Percentiles rank a stretch among this genome's conserved stretches.
Conservation (phyloP, 2,888 invertebrate species). For the Rotaria magnacalcarata region DNA sequence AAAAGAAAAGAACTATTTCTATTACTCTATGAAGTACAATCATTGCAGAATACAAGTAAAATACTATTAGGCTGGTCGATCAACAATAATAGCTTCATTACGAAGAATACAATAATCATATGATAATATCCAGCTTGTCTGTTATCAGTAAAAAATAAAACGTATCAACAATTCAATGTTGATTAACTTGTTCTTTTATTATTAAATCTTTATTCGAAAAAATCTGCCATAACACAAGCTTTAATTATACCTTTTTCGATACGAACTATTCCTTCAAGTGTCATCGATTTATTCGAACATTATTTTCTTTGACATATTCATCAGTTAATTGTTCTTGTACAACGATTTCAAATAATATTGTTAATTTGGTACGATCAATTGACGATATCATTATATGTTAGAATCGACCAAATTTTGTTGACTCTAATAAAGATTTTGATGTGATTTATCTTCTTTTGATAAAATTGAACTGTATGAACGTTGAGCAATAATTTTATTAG, state of each 20-base stretch:
- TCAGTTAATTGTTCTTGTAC: neutral
- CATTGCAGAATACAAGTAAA: no score
- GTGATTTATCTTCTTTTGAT: neutral
- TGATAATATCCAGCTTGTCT: slow-evolving; percentile 67
- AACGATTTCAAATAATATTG: neutral
- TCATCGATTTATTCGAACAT: slow-evolving; percentile 69
- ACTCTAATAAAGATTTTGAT: neutral
- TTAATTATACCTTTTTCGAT: slow-evolving; percentile 76
- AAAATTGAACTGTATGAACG: neutral
- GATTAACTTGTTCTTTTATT: slow-evolving; percentile 71
- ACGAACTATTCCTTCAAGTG: slow-evolving; percentile 81
- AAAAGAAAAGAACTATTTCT: no score
- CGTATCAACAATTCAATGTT: slow-evolving; percentile 71
- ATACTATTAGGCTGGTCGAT: neutral
- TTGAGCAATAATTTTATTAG: neutral
- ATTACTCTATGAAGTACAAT: no score
- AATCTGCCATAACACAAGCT: slow-evolving; percentile 93
- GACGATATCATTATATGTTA: neutral
- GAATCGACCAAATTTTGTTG: neutral
- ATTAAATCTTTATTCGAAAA: slow-evolving; percentile 71
- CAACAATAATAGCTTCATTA: neutral
- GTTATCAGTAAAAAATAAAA: no score
- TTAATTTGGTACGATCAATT: neutral
- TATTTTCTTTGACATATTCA: slow-evolving; percentile 3
- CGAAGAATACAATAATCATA: slow-evolving; percentile 73